These are phyloP conservation scores for Lampris incognitus DNA, from an alignment of 2,113 vertebrate species.

Conservation along the genomic window DNA sequence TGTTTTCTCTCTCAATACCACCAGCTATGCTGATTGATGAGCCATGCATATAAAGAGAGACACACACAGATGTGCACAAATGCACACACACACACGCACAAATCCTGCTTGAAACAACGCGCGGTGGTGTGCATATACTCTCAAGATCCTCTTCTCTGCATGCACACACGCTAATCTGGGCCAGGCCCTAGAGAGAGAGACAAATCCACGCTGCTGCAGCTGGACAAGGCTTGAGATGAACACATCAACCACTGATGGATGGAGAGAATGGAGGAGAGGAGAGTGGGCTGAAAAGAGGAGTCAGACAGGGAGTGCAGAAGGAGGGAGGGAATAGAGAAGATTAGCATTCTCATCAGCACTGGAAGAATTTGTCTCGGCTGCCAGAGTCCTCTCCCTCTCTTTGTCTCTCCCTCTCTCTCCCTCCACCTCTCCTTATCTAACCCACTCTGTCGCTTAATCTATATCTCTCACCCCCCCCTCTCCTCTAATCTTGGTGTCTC, in stretches of 20 bases:
- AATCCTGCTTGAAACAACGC: background rate
- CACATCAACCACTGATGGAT: constrained; percentile 75
- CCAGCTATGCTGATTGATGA: constrained; percentile 72
- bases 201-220: constrained; percentile 60
- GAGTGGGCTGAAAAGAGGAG: constrained; percentile 53
- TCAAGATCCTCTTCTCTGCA: background rate
- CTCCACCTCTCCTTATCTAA: background rate
- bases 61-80: background rate
- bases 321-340: constrained; percentile 59
- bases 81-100: constrained; percentile 1
- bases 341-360: constrained; percentile 82
- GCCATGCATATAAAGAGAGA: constrained; percentile 22
- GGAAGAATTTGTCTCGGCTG: constrained; percentile 78
- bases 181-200: constrained; percentile 54
- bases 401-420: constrained; percentile 15
- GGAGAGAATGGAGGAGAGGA: constrained; percentile 55
- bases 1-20: constrained; percentile 67
- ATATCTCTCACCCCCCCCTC: constrained; percentile 33
- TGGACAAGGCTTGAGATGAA: constrained; percentile 77
- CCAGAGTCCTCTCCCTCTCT: constrained; percentile 62
- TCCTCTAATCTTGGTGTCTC: constrained; percentile 25
- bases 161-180: constrained; percentile 53
- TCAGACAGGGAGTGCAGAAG: constrained; percentile 3
- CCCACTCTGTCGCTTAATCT: constrained; percentile 41
- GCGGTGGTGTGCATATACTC: background rate